Base-by-base conservation (phyloP, 2,888 invertebrate genomes). In the Herminia tarsipennalis region DNA sequence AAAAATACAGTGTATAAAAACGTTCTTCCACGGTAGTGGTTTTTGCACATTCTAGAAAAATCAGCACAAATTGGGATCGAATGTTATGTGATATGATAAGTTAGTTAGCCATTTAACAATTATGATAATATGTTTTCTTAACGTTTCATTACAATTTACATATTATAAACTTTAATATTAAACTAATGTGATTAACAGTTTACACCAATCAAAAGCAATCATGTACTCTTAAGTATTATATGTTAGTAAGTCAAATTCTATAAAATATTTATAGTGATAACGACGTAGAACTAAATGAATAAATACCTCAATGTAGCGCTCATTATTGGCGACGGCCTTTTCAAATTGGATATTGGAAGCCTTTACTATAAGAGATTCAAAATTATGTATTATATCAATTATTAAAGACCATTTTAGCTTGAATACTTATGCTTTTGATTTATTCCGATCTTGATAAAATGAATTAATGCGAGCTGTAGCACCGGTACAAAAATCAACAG, bases 321-420 rank as follows among this genome's bases (percentile, higher is more conserved):
- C 50, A 45, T 48, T 51, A 48, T 45, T 37, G 33, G 39, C 38
- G 16, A 51, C 44, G 54, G 56, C 48, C 48, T 45, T 42, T 33
- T 48, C 22, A 20, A 40, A 45, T 47, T 47, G 45, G 47, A 47
- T 47, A 40, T 45, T 55, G 33, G 38, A 39, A 46, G 40, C 38
- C 50, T 43, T 56, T 43, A 37, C 36, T 22, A 45, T 58, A 54
- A 54, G 51, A 57, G 54, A 63, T 61, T 58, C 40, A 57, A 42
- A 13, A 51, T 35, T 55, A 55, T 56, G 47, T 48, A 37, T 45
- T 56, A 42, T 49, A 68, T 45, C 41, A 55, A 55, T 50, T 42
- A 76, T 58, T 72, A 76, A 69, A 76, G 61, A 74, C 59, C 66
- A 76, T 70, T 78, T 72, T 80, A 82, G 80, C 78, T 78, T 80